phyloP scores from a whole-genome alignment of 2,113 vertebrate genomes.

The Hassar affinis region DNA sequence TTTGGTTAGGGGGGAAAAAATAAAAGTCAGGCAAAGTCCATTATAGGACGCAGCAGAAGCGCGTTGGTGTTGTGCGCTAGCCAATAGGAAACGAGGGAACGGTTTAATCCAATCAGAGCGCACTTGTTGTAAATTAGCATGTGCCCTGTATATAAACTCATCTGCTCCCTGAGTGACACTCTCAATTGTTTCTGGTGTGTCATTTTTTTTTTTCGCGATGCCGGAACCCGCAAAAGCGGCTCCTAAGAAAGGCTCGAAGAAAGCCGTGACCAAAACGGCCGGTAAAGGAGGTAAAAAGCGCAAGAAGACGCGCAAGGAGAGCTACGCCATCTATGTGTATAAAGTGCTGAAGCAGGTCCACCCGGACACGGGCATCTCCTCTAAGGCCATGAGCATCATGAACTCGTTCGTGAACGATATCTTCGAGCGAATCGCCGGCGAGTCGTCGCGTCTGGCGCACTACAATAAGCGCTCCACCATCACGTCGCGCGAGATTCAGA shows the following conservation, averaged over 20 bases:
- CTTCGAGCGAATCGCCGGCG: conserved; percentile 64
- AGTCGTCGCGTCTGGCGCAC: conserved; percentile 64
- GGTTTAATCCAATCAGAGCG: conserved; percentile 25
- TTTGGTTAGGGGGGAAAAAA: not conserved
- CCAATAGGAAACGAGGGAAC: conserved; percentile 8
- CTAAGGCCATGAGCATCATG: conserved; percentile 72
- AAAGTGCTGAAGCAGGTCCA: conserved; percentile 81
- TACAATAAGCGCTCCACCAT: conserved; percentile 71
- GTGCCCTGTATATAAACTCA: not conserved
- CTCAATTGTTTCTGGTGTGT: not conserved
- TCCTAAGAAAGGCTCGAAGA: conserved; percentile 43
- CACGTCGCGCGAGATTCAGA: conserved; percentile 80
- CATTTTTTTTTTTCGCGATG: not conserved
- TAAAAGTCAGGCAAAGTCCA: not conserved
- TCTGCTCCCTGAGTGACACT: not conserved
- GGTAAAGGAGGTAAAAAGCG: conserved; percentile 38
- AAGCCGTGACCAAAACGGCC: conserved; percentile 40
- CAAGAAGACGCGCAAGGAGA: conserved; percentile 52
- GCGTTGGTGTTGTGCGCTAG: not conserved
- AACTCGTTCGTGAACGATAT: conserved; percentile 68
- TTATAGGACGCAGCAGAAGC: not conserved
- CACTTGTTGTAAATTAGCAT: not conserved
- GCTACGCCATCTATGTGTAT: conserved; percentile 75
- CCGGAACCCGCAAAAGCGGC: conserved; percentile 36
- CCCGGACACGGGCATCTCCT: conserved; percentile 78